Conservation (phyloP, 2,888 invertebrate genomes). For the Erebia palarica region DNA sequence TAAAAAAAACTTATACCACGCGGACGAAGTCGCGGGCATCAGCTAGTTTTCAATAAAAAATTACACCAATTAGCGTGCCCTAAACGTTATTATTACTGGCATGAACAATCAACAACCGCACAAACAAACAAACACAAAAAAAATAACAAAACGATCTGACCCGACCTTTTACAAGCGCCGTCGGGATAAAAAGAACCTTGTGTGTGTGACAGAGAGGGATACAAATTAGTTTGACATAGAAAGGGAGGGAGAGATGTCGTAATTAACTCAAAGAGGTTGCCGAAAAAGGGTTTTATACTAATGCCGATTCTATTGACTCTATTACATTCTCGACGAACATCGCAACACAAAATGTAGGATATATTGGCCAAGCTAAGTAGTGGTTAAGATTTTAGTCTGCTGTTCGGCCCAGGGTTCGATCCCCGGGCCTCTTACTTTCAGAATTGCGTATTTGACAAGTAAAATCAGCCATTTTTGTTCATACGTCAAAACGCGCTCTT, state of each 20-base stretch:
- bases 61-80: slow-evolving; percentile 75
- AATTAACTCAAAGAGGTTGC: slow-evolving; percentile 78
- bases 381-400: no score
- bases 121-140: slow-evolving; percentile 60
- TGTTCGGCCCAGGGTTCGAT: no score
- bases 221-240: slow-evolving; percentile 33
- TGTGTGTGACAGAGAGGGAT: slow-evolving; percentile 39
- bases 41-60: slow-evolving; percentile 78
- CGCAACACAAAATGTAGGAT: background rate
- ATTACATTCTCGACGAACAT: slow-evolving; percentile 14
- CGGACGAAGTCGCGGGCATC: no score
- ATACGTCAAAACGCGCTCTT: no score
- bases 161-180: slow-evolving; percentile 76
- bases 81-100: slow-evolving; percentile 78
- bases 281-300: slow-evolving; percentile 69
- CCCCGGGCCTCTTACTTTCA: no score
- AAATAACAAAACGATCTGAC: slow-evolving; percentile 72
- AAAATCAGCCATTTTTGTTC: no score
- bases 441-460: no score
- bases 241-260: slow-evolving; percentile 48
- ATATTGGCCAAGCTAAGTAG: no score
- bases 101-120: slow-evolving; percentile 66
- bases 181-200: slow-evolving; percentile 46
- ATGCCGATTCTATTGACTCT: slow-evolving; percentile 28
- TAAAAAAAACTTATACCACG: no score